Conservation (phyloP, 2,888 invertebrate genomes). For the Ophonus ardosiacus region DNA sequence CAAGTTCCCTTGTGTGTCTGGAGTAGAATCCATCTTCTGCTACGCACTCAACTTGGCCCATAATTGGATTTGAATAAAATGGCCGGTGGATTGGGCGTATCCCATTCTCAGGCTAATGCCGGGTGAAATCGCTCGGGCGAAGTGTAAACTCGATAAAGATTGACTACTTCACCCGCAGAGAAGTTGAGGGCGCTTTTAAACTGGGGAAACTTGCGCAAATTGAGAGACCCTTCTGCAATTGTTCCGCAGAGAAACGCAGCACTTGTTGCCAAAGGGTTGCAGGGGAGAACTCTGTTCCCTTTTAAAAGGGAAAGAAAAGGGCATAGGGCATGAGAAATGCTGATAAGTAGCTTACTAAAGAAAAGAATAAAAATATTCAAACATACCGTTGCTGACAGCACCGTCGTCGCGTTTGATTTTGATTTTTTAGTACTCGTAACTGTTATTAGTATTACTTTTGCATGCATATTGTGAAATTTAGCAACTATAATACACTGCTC, state of each 20-base stretch:
- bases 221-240: slow-evolving; percentile 57
- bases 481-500: too few species aligned
- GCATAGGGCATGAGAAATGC: not conserved
- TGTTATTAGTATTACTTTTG: too few species aligned
- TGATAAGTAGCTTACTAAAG: not conserved
- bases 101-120: slow-evolving; percentile 64
- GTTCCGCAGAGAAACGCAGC: slow-evolving; percentile 50
- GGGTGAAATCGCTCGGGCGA: slow-evolving; percentile 73
- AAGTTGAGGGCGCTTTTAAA: slow-evolving; percentile 59
- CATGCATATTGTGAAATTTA: too few species aligned
- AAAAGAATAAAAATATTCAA: too few species aligned
- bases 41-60: slow-evolving; percentile 20
- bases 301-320: slow-evolving; percentile 7
- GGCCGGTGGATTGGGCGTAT: slow-evolving; percentile 40
- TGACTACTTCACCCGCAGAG: slow-evolving; percentile 68
- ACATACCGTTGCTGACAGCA: too few species aligned
- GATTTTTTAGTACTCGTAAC: too few species aligned
- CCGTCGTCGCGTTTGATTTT: too few species aligned
- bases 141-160: slow-evolving; percentile 75
- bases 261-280: slow-evolving; percentile 60
- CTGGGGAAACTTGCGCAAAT: slow-evolving; percentile 62
- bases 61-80: slow-evolving; percentile 64
- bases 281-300: slow-evolving; percentile 8
- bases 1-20: not conserved
- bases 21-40: slow-evolving; percentile 3